Evolutionary conservation across 2,888 invertebrate species (phyloP).

Genomic region (Eugnorisma glareosa): DNA sequence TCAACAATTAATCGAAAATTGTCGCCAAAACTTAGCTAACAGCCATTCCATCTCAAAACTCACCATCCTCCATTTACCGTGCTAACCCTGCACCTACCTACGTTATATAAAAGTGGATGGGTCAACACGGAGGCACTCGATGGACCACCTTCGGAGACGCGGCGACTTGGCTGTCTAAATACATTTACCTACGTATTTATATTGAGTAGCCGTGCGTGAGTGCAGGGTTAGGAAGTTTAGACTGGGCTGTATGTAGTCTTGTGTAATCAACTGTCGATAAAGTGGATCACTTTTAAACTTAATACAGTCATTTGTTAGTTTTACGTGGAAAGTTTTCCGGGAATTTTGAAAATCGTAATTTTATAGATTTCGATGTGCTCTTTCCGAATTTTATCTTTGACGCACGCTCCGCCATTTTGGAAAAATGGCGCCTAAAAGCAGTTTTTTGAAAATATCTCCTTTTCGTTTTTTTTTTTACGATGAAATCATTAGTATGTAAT

Average conservation of each 20-base stretch:
- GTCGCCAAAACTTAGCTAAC: neutral
- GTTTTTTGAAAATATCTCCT: no score
- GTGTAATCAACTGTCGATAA: neutral
- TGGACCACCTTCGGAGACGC: slow-evolving; percentile 63
- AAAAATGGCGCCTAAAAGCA: no score
- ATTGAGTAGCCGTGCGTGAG: slow-evolving; percentile 67
- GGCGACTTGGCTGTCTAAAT: slow-evolving; percentile 70
- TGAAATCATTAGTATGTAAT: no score
- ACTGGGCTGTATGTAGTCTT: slow-evolving; percentile 2
- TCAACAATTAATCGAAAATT: neutral
- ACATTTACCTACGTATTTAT: slow-evolving; percentile 79
- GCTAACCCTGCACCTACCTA: slow-evolving; percentile 38
- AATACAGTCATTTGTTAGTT: no score
- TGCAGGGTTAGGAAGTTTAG: slow-evolving; percentile 62
- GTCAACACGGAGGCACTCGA: slow-evolving; percentile 63
- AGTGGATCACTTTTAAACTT: no score
- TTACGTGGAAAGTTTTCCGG: no score
- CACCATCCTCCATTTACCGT: neutral
- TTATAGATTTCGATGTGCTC: no score
- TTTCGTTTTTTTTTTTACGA: no score
- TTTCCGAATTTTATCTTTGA: no score
- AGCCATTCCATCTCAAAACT: neutral
- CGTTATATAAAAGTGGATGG: slow-evolving; percentile 57
- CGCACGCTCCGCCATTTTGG: no score
- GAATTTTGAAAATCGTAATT: no score